Evolutionary conservation across 2,113 vertebrate species (phyloP).

Genomic region (Cinclus cinclus): DNA sequence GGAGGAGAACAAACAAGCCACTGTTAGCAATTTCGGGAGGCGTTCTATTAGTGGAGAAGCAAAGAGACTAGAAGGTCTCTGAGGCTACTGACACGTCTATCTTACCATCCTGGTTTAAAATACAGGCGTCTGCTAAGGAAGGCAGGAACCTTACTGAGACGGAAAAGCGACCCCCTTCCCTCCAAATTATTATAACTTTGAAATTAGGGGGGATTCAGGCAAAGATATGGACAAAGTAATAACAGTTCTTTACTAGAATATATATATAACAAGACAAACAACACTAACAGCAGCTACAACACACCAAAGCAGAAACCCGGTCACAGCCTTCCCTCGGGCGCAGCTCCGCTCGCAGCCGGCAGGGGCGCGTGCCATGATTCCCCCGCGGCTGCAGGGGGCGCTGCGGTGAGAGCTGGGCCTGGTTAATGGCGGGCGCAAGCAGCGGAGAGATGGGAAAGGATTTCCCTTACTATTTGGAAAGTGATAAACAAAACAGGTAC

Average conservation of each 20-base stretch:
- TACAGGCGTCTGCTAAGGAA: not conserved
- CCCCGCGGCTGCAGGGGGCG: not conserved
- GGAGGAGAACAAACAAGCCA: not conserved
- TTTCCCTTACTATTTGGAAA: not conserved
- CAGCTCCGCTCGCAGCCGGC: rapidly evolving
- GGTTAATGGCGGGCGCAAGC: rapidly evolving
- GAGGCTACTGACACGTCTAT: not conserved
- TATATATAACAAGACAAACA: not conserved
- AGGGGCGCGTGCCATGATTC: not conserved
- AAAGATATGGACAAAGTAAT: not conserved
- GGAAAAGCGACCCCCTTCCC: not conserved
- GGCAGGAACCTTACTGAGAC: not conserved
- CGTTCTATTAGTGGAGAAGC: not conserved
- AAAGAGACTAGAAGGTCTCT: not conserved
- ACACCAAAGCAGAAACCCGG: not conserved
- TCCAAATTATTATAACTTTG: not conserved
- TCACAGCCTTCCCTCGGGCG: rapidly evolving
- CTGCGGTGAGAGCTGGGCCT: rapidly evolving
- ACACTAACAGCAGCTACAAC: not conserved
- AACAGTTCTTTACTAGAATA: not conserved
- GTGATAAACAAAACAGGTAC: not conserved
- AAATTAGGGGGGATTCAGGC: not conserved
- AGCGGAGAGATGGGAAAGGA: not conserved
- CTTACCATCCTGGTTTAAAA: not conserved
- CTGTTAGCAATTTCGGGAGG: not conserved